These are phyloP conservation scores for Fabriciana adippe DNA, from an alignment of 2,888 invertebrate species.

Conservation along the genomic window DNA sequence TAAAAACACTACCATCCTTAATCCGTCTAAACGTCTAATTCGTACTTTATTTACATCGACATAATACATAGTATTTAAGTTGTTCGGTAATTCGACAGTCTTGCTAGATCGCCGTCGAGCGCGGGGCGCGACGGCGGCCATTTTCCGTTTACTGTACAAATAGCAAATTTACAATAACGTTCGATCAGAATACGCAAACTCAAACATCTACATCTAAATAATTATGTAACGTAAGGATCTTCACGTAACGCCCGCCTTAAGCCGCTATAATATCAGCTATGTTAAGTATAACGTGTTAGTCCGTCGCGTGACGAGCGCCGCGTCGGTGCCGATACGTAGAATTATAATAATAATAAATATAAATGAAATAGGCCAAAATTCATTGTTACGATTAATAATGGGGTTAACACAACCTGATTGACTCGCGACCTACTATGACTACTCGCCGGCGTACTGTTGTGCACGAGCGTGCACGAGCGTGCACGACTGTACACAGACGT, in stretches of 20 bases:
- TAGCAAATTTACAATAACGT: slow-evolving; percentile 77
- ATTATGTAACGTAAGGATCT: slow-evolving; percentile 69
- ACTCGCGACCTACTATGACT: slow-evolving; percentile 44
- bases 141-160: slow-evolving; percentile 64
- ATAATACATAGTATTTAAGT: slow-evolving; percentile 73
- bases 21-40: slow-evolving; percentile 73
- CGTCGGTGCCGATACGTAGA: slow-evolving; percentile 47
- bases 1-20: slow-evolving; percentile 74
- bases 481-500: too few species aligned
- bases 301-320: slow-evolving; percentile 72
- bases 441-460: too few species aligned
- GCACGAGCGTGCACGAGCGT: too few species aligned
- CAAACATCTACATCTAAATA: slow-evolving; percentile 75
- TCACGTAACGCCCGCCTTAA: slow-evolving; percentile 76
- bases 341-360: slow-evolving; percentile 45
- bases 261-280: slow-evolving; percentile 78
- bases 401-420: slow-evolving; percentile 71
- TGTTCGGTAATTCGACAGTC: slow-evolving; percentile 73
- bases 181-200: slow-evolving; percentile 79
- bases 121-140: slow-evolving; percentile 58
- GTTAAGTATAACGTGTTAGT: slow-evolving; percentile 70
- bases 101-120: slow-evolving; percentile 54
- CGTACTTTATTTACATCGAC: slow-evolving; percentile 78
- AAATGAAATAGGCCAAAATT: slow-evolving; percentile 75
- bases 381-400: slow-evolving; percentile 66